Base-by-base conservation (phyloP, 2,797 vertebrate species). In the Atherinosoma microstoma region DNA sequence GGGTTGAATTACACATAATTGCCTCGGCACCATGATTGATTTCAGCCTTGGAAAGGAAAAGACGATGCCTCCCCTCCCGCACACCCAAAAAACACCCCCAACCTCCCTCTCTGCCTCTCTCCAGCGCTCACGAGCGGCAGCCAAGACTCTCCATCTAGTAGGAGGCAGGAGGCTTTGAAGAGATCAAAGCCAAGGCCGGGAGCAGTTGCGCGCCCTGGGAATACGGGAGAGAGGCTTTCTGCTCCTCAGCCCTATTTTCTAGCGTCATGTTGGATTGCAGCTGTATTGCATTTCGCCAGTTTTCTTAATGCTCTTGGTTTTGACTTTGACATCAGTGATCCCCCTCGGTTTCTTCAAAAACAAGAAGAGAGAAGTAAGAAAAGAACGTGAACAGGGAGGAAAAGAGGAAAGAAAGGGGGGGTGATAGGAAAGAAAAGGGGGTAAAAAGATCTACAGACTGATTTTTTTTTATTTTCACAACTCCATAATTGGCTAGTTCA, bases 91-190 rank as follows among this genome's bases (percentile, higher is more conserved):
- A 75, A 51, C 58, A 83, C 76, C 61, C 58, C 71, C 77, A 75
- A 59, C 76, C 67, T 75, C 87, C 85, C 74, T 79, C 71, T 66
- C 94, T 95, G 94, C 80, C 86, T 83, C 91, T 89, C 87, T 85
- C 84, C 90, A 95, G 95, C 94, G 94, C 92, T 93, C 95, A 95
- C 95, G 94, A 97, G 96, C 96, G 89, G 96, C 96, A 98, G 97
- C 97, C 97, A 98, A 98, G 96, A 96, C 97, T 97, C 96, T 96
- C 96, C 96, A 96, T 96, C 96, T 96, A 98, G 96, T 96, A 98
- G 96, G 97, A 98, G 97, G 96, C 97, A 98, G 96, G 96, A 97
- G 97, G 96, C 97, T 98, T 98, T 99, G 97, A 99, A 99, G 97
- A 99, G 97, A 99, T 99, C 97, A 99, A 99, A 99, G 98, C 96